These are phyloP conservation scores for Euwallacea similis DNA, from an alignment of 1,140 invertebrate species.

Conservation along the genomic window DNA sequence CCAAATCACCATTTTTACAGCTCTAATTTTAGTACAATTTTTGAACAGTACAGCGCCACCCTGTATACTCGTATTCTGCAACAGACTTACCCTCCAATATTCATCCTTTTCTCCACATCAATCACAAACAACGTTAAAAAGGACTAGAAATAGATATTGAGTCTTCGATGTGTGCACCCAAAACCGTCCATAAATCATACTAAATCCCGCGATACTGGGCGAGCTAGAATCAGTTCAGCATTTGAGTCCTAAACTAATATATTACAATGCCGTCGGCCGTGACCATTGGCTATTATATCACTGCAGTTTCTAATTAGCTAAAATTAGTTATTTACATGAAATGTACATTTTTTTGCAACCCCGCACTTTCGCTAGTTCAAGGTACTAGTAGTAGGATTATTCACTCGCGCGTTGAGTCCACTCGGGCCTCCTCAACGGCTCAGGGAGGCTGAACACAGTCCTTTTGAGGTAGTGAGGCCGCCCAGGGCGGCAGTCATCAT, in stretches of 20 bases:
- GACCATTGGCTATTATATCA: slow-evolving; percentile 41
- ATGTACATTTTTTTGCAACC: slow-evolving; percentile 23
- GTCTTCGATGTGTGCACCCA: background rate
- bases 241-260: slow-evolving; percentile 30
- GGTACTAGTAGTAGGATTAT: slow-evolving; percentile 36
- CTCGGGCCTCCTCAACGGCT: slow-evolving; percentile 46
- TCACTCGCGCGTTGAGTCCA: slow-evolving; percentile 46
- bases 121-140: background rate
- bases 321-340: slow-evolving; percentile 29
- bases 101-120: background rate
- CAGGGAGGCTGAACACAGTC: slow-evolving; percentile 36
- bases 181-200: slow-evolving; percentile 37
- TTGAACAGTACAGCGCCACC: slow-evolving; percentile 12
- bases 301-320: background rate
- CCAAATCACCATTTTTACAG: slow-evolving; percentile 48
- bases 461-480: slow-evolving; percentile 47
- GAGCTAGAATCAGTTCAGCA: no score
- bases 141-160: slow-evolving; percentile 3
- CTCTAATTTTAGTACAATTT: slow-evolving; percentile 26
- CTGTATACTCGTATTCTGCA: background rate
- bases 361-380: slow-evolving; percentile 14
- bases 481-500: slow-evolving; percentile 42
- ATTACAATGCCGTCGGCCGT: slow-evolving; percentile 40
- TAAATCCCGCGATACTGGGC: background rate
- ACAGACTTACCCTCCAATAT: background rate